Conservation (phyloP, 2,888 invertebrate genomes). For the Lasioglossum pauxillum region DNA sequence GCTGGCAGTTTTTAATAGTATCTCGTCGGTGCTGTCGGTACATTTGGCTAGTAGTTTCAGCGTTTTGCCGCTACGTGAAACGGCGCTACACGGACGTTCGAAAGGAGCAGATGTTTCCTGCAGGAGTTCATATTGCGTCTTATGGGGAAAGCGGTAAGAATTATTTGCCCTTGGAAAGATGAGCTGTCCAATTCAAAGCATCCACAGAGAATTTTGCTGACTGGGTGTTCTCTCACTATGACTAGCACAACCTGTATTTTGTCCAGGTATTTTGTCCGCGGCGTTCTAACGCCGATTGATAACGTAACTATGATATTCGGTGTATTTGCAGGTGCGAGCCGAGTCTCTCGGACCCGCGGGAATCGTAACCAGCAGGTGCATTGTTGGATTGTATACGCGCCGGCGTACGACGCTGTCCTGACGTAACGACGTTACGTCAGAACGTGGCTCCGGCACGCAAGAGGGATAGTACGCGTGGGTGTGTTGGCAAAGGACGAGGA, state of each 20-base stretch:
- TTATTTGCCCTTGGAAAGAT: background rate
- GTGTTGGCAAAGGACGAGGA: constrained; percentile 40
- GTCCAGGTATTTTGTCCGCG: background rate
- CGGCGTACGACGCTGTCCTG: constrained; percentile 61
- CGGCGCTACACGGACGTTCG: background rate
- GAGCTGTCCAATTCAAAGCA: too few relatives aligned
- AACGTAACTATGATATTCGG: background rate
- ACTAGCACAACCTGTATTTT: background rate
- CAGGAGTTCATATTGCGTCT: background rate
- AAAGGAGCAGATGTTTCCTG: background rate
- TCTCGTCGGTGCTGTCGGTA: too few relatives aligned
- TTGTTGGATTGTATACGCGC: constrained; percentile 40
- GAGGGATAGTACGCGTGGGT: constrained; percentile 61
- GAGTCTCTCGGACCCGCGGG: background rate
- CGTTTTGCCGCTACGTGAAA: background rate
- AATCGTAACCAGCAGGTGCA: constrained; percentile 23
- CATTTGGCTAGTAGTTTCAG: background rate
- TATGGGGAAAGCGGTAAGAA: background rate
- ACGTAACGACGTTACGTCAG: constrained; percentile 77
- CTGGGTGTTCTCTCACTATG: background rate
- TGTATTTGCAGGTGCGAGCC: background rate
- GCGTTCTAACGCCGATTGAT: background rate
- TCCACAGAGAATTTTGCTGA: too few relatives aligned
- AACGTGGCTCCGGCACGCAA: constrained; percentile 56
- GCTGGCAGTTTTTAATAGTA: too few relatives aligned